Percentiles rank a stretch among this genome's conserved stretches.
These are phyloP conservation scores for Ditula angustiorana DNA, from an alignment of 2,888 invertebrate species.

Conservation along the genomic window DNA sequence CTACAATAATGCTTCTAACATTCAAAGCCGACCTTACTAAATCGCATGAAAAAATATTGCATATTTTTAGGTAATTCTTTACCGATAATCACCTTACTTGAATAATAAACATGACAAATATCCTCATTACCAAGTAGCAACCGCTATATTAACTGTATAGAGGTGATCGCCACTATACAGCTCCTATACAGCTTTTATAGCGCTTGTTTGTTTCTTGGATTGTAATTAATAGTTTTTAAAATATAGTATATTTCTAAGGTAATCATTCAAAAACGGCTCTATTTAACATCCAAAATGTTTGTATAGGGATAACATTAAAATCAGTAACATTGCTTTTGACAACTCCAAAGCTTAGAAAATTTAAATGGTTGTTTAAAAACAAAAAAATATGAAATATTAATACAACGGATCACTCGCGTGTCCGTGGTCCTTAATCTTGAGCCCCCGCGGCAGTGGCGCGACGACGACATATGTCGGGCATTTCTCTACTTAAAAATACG, in stretches of 20 bases:
- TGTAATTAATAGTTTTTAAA: too few species aligned
- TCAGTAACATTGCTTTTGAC: background rate
- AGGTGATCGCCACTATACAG: too few species aligned
- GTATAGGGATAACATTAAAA: background rate
- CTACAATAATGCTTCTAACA: constrained; percentile 69
- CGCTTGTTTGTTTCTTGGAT: too few species aligned
- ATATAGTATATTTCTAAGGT: background rate
- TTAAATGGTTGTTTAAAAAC: too few species aligned
- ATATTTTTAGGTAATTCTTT: constrained; percentile 54
- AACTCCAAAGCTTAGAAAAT: background rate
- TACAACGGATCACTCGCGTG: too few species aligned
- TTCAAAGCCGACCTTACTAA: constrained; percentile 71
- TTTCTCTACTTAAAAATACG: too few species aligned
- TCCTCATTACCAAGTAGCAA: background rate
- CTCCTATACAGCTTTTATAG: too few species aligned
- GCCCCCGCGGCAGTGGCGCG: too few species aligned
- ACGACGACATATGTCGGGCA: too few species aligned
- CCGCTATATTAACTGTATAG: too few species aligned
- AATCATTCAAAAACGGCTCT: background rate
- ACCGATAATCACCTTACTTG: constrained; percentile 50
- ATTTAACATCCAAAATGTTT: background rate
- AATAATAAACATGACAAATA: constrained; percentile 47
- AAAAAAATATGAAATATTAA: background rate
- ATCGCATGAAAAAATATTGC: constrained; percentile 76
- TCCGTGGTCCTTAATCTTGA: too few species aligned